phyloP scores from a whole-genome alignment of 92 coral and sea anemone species.

The Parazoanthus atlanticus region DNA sequence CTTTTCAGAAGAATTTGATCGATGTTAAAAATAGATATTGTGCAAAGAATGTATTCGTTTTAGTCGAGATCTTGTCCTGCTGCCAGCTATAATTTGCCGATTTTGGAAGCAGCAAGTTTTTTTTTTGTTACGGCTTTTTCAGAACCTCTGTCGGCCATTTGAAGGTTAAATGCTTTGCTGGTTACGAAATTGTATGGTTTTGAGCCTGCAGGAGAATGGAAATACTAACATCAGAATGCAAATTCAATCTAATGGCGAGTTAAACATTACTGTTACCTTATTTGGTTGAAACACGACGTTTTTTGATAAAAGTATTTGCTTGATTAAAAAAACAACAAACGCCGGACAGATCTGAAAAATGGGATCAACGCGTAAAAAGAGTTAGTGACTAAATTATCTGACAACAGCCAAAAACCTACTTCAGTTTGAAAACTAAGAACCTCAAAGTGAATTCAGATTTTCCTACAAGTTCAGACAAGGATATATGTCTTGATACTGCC shows the following conservation, averaged over 20 bases:
- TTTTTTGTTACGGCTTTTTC: not conserved
- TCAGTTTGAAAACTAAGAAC: not conserved
- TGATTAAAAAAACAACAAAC: not conserved
- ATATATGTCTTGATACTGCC: not conserved
- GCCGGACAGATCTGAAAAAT: not conserved
- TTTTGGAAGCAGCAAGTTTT: not conserved
- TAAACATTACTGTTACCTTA: not conserved
- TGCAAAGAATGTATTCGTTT: too few species aligned
- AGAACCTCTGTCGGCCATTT: not conserved
- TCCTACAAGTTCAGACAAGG: not conserved
- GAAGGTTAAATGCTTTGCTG: not conserved
- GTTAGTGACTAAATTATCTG: not conserved
- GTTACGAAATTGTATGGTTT: not conserved
- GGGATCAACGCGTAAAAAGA: not conserved
- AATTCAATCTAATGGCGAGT: not conserved
- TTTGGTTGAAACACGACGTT: conserved; percentile 18
- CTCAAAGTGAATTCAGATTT: not conserved
- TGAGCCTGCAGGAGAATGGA: not conserved
- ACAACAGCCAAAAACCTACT: not conserved
- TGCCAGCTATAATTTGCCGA: not conserved
- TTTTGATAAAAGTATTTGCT: not conserved
- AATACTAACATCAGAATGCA: not conserved
- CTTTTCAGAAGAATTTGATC: not conserved
- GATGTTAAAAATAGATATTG: too few species aligned
- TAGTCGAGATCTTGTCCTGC: not conserved